These are phyloP conservation scores for Boulengeromyrus knoepffleri DNA, from an alignment of 2,113 vertebrate genomes.

Conservation along the genomic window DNA sequence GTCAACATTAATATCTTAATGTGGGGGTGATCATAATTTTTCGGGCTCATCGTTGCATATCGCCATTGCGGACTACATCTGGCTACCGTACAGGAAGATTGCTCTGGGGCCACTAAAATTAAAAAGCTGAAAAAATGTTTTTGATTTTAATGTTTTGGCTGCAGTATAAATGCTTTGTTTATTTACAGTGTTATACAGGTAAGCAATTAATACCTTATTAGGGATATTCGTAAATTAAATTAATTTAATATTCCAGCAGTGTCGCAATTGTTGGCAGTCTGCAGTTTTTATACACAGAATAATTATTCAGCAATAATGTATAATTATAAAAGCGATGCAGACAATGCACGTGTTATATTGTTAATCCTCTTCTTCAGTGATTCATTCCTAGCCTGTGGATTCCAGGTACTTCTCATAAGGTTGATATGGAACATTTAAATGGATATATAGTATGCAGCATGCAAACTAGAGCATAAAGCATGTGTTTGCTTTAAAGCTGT, in stretches of 20 bases:
- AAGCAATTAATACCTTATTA: background rate
- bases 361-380: too few relatives aligned
- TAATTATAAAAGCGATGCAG: background rate
- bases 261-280: background rate
- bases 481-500: background rate
- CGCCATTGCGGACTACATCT: background rate
- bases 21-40: background rate
- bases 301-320: background rate
- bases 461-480: background rate
- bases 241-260: background rate
- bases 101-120: background rate
- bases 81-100: background rate
- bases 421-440: background rate
- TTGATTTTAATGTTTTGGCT: background rate
- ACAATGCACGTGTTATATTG: too few relatives aligned
- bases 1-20: background rate
- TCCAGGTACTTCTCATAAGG: background rate
- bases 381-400: background rate
- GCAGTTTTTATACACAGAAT: background rate
- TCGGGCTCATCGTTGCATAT: background rate
- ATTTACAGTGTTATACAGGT: background rate
- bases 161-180: background rate
- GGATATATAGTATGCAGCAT: background rate
- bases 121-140: background rate
- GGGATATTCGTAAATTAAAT: background rate